Conservation (phyloP, 2,797 vertebrate genomes). For the Antennarius maculatus region DNA sequence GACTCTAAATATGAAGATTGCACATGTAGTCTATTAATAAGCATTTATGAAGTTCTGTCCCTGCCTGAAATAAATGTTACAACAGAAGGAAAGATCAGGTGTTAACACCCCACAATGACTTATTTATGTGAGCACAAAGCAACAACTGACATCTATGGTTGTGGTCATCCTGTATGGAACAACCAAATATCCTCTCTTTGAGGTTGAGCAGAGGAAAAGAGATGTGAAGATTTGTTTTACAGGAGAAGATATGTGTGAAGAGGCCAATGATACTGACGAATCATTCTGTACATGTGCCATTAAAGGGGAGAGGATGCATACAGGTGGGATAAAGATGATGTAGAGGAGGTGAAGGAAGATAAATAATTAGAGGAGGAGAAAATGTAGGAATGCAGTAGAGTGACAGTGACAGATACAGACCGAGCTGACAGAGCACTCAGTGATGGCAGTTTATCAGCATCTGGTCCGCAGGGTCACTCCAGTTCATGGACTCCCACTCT, state of each 20-base stretch:
- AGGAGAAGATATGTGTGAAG: background rate
- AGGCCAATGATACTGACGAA: conserved; percentile 1
- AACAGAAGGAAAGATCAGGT: background rate
- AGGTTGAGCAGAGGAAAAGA: conserved; percentile 16
- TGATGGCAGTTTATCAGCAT: conserved; percentile 73
- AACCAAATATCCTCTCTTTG: conserved; percentile 12
- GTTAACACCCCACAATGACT: background rate
- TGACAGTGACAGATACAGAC: conserved; percentile 71
- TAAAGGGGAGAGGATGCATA: conserved; percentile 2
- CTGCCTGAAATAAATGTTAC: background rate
- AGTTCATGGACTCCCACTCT: conserved; percentile 54
- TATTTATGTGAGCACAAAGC: conserved; percentile 12
- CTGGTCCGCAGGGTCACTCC: conserved; percentile 69
- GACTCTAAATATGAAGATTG: background rate
- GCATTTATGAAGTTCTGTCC: background rate
- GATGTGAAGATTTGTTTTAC: conserved; percentile 3
- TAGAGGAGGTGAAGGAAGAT: conserved; percentile 16
- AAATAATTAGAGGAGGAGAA: conserved; percentile 7
- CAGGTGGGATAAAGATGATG: background rate
- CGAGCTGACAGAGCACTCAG: conserved; percentile 66
- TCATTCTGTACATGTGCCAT: background rate
- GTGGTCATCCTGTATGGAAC: background rate
- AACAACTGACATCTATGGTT: background rate
- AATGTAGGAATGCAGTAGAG: conserved; percentile 25
- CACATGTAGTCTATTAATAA: background rate